Evolutionary conservation across 1,140 invertebrate genomes (phyloP).

Genomic region (Antheraea pernyi): DNA sequence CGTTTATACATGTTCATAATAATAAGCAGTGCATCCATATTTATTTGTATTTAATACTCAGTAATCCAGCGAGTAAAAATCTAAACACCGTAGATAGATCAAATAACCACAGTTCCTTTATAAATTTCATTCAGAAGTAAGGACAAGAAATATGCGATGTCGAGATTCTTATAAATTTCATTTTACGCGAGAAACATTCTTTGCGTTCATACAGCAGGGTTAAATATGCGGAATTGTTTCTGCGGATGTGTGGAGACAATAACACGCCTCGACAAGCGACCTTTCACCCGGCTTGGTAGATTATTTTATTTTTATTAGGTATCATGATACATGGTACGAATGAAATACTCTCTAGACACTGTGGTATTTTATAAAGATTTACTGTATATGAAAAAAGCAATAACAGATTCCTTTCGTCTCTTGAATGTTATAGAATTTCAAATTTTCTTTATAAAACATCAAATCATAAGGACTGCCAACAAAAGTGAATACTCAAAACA

Average conservation of each 20-base stretch:
- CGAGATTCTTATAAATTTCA: background rate
- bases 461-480: too few relatives aligned
- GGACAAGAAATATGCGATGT: background rate
- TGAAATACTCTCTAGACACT: background rate
- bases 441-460: too few relatives aligned
- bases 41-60: too few relatives aligned
- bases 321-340: background rate
- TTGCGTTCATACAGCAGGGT: background rate
- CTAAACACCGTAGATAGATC: too few relatives aligned
- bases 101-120: background rate
- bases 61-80: too few relatives aligned
- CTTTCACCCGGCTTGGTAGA: background rate
- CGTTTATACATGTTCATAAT: too few relatives aligned
- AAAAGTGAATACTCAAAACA: too few relatives aligned
- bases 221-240: constrained; percentile 3
- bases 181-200: constrained; percentile 7
- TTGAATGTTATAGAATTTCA: too few relatives aligned
- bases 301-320: background rate
- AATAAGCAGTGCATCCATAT: too few relatives aligned
- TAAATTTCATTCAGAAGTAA: background rate
- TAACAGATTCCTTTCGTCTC: constrained; percentile 11
- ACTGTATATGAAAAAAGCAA: background rate
- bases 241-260: background rate
- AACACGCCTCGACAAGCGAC: background rate
- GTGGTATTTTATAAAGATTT: background rate